Percentiles rank a stretch among this genome's conserved stretches.
These are phyloP conservation scores for Clepsis dumicolana DNA, from an alignment of 2,888 invertebrate genomes.

Conservation along the genomic window DNA sequence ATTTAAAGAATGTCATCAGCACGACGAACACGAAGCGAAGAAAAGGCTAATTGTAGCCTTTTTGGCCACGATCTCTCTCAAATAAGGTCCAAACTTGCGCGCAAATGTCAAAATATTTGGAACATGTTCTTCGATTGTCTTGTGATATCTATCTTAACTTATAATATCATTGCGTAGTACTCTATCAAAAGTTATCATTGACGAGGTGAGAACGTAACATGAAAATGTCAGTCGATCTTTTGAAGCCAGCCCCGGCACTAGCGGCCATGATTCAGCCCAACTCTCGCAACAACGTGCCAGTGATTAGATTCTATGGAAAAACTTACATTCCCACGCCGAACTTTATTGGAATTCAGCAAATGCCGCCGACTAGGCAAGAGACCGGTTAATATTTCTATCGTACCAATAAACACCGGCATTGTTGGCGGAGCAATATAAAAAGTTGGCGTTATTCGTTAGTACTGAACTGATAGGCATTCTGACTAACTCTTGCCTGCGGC, in stretches of 20 bases:
- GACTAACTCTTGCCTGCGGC: neutral
- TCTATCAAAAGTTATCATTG: neutral
- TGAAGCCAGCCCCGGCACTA: neutral
- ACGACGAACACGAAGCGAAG: no score
- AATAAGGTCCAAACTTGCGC: no score
- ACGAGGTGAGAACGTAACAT: neutral
- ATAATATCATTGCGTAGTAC: no score
- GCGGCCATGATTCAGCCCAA: slow-evolving; percentile 4
- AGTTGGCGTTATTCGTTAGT: neutral
- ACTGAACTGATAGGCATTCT: neutral
- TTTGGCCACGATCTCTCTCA: no score
- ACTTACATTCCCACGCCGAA: slow-evolving; percentile 25
- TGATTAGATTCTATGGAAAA: slow-evolving; percentile 35
- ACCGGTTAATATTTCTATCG: neutral
- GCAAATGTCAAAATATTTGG: no score
- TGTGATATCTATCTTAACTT: no score
- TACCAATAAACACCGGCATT: neutral
- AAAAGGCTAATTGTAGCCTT: no score
- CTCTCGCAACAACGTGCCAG: slow-evolving; percentile 20
- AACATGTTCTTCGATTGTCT: no score
- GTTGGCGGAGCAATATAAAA: neutral
- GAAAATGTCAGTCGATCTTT: neutral
- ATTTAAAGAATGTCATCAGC: no score
- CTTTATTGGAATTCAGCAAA: slow-evolving; percentile 27
- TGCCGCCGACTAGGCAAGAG: neutral